Percentiles rank a stretch among this genome's conserved stretches.
Conservation (phyloP, 1,140 invertebrate genomes). For the Macrosteles quadrilineatus region DNA sequence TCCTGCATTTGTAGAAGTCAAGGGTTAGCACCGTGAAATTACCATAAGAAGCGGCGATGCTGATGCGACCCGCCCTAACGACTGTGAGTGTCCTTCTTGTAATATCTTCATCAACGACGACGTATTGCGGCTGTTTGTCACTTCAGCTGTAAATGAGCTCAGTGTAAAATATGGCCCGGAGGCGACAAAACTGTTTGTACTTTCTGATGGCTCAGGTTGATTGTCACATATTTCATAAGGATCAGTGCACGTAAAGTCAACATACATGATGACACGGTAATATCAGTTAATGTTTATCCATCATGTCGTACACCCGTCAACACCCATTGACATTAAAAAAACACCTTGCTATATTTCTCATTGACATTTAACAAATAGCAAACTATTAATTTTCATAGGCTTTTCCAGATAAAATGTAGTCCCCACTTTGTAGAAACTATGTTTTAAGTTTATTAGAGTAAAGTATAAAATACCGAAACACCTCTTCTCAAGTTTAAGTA, state of each 20-base stretch:
- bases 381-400: no score
- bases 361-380: no score
- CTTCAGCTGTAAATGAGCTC: background rate
- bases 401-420: no score
- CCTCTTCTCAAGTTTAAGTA: no score
- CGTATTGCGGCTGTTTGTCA: background rate
- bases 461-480: no score
- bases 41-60: slow-evolving; percentile 9
- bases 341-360: no score
- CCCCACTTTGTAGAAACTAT: no score
- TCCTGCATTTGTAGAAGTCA: slow-evolving; percentile 10
- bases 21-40: slow-evolving; percentile 11
- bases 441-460: no score
- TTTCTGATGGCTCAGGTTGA: background rate
- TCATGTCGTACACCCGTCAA: no score
- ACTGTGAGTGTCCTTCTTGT: background rate
- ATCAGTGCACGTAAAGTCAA: background rate
- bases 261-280: background rate
- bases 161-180: background rate
- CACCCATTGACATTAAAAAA: no score
- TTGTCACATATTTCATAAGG: background rate
- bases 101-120: slow-evolving; percentile 9
- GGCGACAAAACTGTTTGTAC: background rate
- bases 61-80: slow-evolving; percentile 1
- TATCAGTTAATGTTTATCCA: background rate